Conservation (phyloP, 2,113 vertebrate species). For the Bufo gargarizans region DNA sequence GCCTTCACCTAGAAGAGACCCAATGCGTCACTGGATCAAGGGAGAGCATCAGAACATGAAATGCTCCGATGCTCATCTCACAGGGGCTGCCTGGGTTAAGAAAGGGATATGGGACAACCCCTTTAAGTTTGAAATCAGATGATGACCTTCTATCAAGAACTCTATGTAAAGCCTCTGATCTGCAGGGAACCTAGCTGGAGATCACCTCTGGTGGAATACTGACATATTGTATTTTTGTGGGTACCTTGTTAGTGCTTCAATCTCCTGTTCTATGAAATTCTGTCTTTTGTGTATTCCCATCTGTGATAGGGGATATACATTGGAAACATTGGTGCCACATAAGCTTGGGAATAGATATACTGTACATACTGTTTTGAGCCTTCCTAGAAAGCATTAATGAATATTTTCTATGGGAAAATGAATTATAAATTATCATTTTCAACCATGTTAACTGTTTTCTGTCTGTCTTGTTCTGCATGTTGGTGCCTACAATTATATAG, state of each 20-base stretch:
- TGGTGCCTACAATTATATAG: neutral
- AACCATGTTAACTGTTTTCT: neutral
- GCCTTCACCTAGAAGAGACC: too few species aligned
- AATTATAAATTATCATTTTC: conserved; percentile 17
- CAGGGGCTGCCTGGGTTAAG: too few species aligned
- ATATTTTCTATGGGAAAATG: conserved; percentile 1
- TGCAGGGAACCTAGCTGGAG: neutral
- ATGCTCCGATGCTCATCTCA: too few species aligned
- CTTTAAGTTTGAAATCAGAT: too few species aligned
- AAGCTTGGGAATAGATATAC: neutral
- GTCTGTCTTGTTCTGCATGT: neutral
- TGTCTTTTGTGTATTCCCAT: neutral
- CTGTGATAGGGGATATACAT: neutral
- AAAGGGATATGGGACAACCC: too few species aligned
- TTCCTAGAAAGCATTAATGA: neutral
- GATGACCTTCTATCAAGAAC: too few species aligned
- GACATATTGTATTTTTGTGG: neutral
- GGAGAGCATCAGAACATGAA: too few species aligned
- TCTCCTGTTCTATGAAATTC: neutral
- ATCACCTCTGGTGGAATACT: neutral
- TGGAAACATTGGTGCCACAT: neutral
- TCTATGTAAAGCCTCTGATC: too few species aligned
- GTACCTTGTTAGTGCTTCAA: neutral
- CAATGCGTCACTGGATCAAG: too few species aligned
- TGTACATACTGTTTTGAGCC: neutral